Base-by-base conservation (phyloP, 2,797 vertebrate species). In the Labroides dimidiatus region DNA sequence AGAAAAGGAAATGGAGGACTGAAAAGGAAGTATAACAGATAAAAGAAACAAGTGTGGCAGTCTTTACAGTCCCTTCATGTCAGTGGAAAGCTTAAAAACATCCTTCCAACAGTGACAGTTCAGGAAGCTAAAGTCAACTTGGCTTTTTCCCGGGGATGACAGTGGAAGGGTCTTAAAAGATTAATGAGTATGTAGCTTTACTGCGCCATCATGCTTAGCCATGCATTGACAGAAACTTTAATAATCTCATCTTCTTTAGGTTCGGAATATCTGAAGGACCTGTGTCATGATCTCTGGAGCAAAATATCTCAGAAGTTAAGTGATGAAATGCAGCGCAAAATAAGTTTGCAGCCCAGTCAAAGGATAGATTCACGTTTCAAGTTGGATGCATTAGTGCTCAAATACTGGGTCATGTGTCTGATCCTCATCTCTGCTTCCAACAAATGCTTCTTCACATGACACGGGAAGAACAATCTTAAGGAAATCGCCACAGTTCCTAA, bases 151-250 rank as follows among this genome's bases (percentile, higher is more conserved):
- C 27, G 21, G 19, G n/a, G 60, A 79, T 62, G 78, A 78, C 80
- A 79, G 74, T 19, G 60, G 73, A 86, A 72, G 76, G 48, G 75
- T 86, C 82, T 88, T 84, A 84, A 86, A 86, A 87, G 77, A 87
- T 88, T 85, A 87, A 83, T 69, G 74, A 76, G 72, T 76, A 64
- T 77, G 71, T 72, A 78, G 81, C 81, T 86, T 72, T 78, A 54
- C 72, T 23, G 59, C 53, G 49, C 74, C 36, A 62, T 86, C 82
- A 69, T 84, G 70, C 67, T 84, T 70, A 79, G 55, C 68, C 44
- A 63, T 60, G 52, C 71, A 80, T 52, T 53, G 63, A 83, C 52
- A 63, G 76, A 69, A 81, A 82, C 33, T 39, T 79, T 19, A 79
- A 70, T 70, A 72, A 87, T 76, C 73, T 75, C 27, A 64, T 80